Base-by-base conservation (phyloP, 2,888 invertebrate genomes). In the Smittia sp. region DNA sequence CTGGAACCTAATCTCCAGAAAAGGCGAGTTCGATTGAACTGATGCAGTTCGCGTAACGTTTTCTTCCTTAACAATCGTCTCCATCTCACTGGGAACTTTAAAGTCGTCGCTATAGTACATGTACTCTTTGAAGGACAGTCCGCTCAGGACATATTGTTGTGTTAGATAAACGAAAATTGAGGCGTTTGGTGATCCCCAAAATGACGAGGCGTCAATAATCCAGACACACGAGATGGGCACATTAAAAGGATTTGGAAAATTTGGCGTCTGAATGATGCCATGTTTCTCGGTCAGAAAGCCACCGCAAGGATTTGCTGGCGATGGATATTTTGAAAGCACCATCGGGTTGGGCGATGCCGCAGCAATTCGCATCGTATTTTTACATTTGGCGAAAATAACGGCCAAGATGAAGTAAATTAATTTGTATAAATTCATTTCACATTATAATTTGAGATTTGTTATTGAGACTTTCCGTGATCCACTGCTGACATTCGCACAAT, bases 111-210 rank as follows among this genome's bases (percentile, higher is more conserved):
- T 89, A 79, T 90, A 91, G 77, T 90, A 90, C 81, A 88, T 86
- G 79, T 90, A 91, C 80, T 91, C 91, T 27, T 89, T 90, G 80
- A 92, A 90, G 66, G 86, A 88, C 7, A 92, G 82, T 0, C 92
- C 93, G 78, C 90, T 89, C 77, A 90, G 88, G 58, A 93, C 90
- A 84, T 91, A 96, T 77, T 93, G 87, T 79, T 96, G 95, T 1
- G 94, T 94, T 77, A 96, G 87, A 80, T 95, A 95, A 76, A 96
- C 86, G 76, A 92, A 88, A 79, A 95, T 93, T 69, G 90, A 89
- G 9, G 89, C 87, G 77, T 90, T 90, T 6, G 79, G 77, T 1
- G 80, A 77, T 1, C 80, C 77, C 46, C 80, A 77, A 3, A 90
- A 88, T 78, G 81, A 75, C 76, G 90, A 89, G n/a, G 91, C 89